phyloP scores from a whole-genome alignment of 2,888 invertebrate genomes.

The Adelphocoris suturalis region DNA sequence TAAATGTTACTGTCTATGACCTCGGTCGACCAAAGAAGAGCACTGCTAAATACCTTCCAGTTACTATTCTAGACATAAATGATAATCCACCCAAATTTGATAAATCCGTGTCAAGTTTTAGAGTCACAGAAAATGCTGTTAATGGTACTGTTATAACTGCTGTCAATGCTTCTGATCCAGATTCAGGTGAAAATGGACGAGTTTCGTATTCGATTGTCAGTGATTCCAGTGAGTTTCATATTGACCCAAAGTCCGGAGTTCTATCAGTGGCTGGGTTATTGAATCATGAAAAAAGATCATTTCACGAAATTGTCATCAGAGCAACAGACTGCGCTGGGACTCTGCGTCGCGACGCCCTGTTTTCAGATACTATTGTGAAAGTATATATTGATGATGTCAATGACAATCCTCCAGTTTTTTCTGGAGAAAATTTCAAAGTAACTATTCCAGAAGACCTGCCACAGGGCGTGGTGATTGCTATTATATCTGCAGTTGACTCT shows the following conservation, averaged over 20 bases:
- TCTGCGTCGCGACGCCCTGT: conserved; percentile 80
- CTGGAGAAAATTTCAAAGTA: conserved; percentile 85
- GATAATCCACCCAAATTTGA: conserved; percentile 91
- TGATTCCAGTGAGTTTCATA: conserved; percentile 87
- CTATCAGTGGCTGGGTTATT: conserved; percentile 87
- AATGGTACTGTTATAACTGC: conserved; percentile 91
- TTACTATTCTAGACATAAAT: conserved; percentile 91
- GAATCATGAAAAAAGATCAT: conserved; percentile 90
- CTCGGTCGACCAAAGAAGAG: conserved; percentile 89
- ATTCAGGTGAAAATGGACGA: conserved; percentile 88
- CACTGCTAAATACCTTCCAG: conserved; percentile 81
- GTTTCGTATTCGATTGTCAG: conserved; percentile 87
- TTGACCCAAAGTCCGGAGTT: conserved; percentile 88
- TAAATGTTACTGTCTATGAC: conserved; percentile 93
- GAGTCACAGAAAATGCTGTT: conserved; percentile 90
- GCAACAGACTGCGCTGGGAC: conserved; percentile 87
- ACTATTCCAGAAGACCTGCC: conserved; percentile 95
- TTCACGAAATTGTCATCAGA: conserved; percentile 88
- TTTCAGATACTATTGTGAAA: conserved; percentile 89
- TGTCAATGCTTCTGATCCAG: conserved; percentile 90
- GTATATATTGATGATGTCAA: conserved; percentile 93
- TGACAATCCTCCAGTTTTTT: conserved; percentile 91
- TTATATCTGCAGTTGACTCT: conserved; percentile 89
- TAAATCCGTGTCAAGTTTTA: conserved; percentile 82
- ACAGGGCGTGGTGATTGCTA: conserved; percentile 89